Evolutionary conservation across 2,797 vertebrate genomes (phyloP).

Genomic region (Chiroxiphia lanceolata): DNA sequence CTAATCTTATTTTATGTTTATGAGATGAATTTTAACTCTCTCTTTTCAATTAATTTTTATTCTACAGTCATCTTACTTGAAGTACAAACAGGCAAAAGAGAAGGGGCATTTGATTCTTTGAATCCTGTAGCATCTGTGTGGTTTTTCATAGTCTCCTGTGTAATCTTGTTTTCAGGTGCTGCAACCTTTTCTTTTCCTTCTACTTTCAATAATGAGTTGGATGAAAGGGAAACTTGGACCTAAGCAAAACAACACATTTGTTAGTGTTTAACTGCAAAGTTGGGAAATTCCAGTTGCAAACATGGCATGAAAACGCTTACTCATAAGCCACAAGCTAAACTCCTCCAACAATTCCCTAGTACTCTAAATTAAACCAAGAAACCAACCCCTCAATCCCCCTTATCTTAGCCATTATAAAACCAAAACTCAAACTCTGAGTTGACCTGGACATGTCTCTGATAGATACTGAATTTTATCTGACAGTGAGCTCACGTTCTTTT

Average conservation of each 20-base stretch:
- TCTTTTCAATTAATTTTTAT: neutral
- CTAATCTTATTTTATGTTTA: neutral
- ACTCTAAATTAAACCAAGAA: neutral
- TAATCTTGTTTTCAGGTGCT: slow-evolving; percentile 66
- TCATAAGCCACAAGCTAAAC: neutral
- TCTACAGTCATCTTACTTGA: slow-evolving; percentile 71
- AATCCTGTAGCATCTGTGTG: slow-evolving; percentile 61
- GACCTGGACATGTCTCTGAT: neutral
- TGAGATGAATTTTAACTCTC: neutral
- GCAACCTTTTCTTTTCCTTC: slow-evolving; percentile 70
- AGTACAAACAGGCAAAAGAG: slow-evolving; percentile 65
- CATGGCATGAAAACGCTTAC: neutral
- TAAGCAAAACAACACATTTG: slow-evolving; percentile 55
- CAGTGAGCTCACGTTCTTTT: neutral
- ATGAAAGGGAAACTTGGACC: slow-evolving; percentile 62
- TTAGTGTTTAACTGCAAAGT: neutral
- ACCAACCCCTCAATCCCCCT: neutral
- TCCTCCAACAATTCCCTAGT: neutral
- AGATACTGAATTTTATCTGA: neutral
- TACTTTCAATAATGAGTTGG: slow-evolving; percentile 32
- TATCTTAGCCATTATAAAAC: neutral
- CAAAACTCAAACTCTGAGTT: neutral
- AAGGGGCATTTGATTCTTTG: slow-evolving; percentile 69
- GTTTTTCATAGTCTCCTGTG: slow-evolving; percentile 68
- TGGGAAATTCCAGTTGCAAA: slow-evolving; percentile 4